Evolutionary conservation across 2,113 vertebrate genomes (phyloP).

Genomic region (Chunga burmeisteri): DNA sequence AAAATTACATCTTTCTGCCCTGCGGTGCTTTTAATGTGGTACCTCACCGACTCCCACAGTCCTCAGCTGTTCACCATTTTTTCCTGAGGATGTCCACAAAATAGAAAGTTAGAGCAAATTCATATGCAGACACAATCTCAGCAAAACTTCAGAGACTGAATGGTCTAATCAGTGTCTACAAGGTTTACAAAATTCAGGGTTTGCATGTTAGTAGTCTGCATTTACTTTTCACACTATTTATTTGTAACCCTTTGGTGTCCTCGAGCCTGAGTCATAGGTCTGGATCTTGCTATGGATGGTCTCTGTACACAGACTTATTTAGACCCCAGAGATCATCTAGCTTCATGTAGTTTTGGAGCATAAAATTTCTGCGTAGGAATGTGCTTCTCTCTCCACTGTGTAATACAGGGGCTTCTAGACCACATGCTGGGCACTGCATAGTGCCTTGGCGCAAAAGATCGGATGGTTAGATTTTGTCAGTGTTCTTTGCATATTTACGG

Average conservation of each 20-base stretch:
- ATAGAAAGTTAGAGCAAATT: neutral
- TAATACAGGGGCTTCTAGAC: neutral
- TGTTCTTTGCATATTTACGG: neutral
- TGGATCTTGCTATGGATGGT: neutral
- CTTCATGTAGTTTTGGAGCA: neutral
- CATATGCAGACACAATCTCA: neutral
- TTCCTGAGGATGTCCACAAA: neutral
- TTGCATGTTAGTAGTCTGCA: neutral
- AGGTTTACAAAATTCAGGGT: neutral
- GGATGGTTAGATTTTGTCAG: neutral
- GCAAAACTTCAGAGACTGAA: neutral
- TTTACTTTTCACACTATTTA: neutral
- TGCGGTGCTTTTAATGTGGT: constrained; percentile 12
- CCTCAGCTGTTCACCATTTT: neutral
- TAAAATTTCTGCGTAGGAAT: neutral
- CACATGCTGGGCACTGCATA: neutral
- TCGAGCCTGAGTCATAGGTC: neutral
- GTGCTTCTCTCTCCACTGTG: neutral
- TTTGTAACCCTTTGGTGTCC: neutral
- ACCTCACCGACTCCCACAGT: neutral
- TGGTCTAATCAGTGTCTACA: neutral
- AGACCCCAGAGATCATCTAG: neutral
- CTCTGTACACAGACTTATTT: neutral
- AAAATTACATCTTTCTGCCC: constrained; percentile 38
- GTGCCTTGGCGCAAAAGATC: neutral